Evolutionary conservation across 2,888 invertebrate species (phyloP).

Genomic region (Halocaridina rubra): DNA sequence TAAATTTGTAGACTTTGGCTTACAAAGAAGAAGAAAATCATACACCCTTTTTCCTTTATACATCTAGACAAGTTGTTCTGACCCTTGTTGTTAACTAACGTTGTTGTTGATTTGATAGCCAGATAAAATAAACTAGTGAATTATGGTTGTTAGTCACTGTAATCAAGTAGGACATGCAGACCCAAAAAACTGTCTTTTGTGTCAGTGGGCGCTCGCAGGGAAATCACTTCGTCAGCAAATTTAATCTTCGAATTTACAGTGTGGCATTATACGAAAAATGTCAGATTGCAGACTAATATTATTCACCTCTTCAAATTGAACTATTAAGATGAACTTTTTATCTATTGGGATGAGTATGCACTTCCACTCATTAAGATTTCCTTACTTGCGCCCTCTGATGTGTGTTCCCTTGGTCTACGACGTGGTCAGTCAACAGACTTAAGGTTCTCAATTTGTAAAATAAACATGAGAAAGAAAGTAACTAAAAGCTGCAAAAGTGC

Average conservation of each 20-base stretch:
- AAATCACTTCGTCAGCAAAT: not conserved
- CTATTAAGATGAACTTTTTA: too few species aligned
- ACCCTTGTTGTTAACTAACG: slow-evolving; percentile 57
- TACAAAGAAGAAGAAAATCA: slow-evolving; percentile 37
- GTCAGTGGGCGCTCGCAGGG: slow-evolving; percentile 1
- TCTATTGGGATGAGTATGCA: too few species aligned
- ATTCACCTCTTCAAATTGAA: too few species aligned
- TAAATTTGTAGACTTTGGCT: slow-evolving; percentile 55
- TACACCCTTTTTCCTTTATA: slow-evolving; percentile 5
- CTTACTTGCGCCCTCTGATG: slow-evolving; percentile 35
- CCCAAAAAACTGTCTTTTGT: slow-evolving; percentile 10
- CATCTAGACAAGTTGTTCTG: slow-evolving; percentile 56
- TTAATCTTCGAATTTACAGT: too few species aligned
- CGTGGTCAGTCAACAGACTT: slow-evolving; percentile 42
- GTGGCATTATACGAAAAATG: too few species aligned
- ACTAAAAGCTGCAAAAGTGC: not conserved
- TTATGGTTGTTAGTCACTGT: slow-evolving; percentile 55
- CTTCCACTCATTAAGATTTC: not conserved
- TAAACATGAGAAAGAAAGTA: too few species aligned
- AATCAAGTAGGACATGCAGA: slow-evolving; percentile 44
- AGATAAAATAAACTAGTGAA: slow-evolving; percentile 49
- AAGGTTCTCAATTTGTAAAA: not conserved
- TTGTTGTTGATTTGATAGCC: slow-evolving; percentile 60
- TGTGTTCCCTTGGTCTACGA: slow-evolving; percentile 41
- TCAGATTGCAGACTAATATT: too few species aligned